These are phyloP conservation scores for Cranoglanis bouderius DNA, from an alignment of 2,113 vertebrate species.

Conservation along the genomic window DNA sequence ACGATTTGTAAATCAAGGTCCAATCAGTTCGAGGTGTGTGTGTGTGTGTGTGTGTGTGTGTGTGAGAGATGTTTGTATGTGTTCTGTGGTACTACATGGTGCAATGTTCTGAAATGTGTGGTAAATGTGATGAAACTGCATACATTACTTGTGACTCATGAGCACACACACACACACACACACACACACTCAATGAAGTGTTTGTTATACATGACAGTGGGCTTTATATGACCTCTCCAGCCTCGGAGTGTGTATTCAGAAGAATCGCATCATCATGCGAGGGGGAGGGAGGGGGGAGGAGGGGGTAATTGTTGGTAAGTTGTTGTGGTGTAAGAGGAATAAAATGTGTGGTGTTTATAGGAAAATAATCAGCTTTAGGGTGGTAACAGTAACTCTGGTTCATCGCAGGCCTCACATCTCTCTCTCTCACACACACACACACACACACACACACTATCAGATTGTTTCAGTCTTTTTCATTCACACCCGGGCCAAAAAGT, in stretches of 20 bases:
- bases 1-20: neutral
- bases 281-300: too few species aligned
- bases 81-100: neutral
- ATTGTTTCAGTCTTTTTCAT: neutral
- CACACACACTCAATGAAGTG: neutral
- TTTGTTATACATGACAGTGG: neutral
- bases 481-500: slow-evolving; percentile 30
- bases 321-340: too few species aligned
- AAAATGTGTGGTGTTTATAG: neutral
- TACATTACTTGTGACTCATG: neutral
- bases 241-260: neutral
- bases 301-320: too few species aligned
- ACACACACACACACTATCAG: neutral
- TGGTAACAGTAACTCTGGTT: neutral
- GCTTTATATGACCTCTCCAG: neutral
- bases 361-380: neutral
- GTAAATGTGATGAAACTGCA: neutral
- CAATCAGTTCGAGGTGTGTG: neutral
- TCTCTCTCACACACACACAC: neutral
- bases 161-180: neutral
- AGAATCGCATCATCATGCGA: neutral
- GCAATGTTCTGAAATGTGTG: slow-evolving; percentile 12
- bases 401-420: neutral
- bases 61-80: slow-evolving; percentile 5
- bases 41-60: neutral